Conservation (phyloP, 2,888 invertebrate species). For the Diachrysia chrysitis region DNA sequence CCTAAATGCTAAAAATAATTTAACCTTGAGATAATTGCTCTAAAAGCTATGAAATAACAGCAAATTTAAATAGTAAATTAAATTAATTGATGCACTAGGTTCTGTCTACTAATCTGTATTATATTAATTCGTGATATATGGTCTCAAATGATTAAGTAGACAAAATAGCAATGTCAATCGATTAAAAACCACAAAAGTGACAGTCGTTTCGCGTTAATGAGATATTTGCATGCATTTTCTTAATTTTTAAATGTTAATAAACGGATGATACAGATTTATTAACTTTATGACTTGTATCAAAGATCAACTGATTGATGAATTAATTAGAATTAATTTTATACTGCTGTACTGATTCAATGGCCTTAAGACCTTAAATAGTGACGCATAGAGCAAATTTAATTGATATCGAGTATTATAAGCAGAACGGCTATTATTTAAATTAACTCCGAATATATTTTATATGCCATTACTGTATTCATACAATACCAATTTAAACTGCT, state of each 20-base stretch:
- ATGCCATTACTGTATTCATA: too few relatives aligned
- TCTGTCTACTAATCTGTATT: neutral
- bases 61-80: slow-evolving; percentile 8
- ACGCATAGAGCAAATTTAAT: neutral
- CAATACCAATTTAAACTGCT: too few relatives aligned
- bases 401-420: neutral
- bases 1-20: neutral
- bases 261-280: slow-evolving; percentile 22
- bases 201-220: slow-evolving; percentile 31
- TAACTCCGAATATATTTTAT: neutral
- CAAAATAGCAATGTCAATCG: slow-evolving; percentile 42
- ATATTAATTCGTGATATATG: slow-evolving; percentile 31
- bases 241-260: slow-evolving; percentile 30
- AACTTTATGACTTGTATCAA: slow-evolving; percentile 20
- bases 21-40: neutral
- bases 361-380: neutral
- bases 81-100: neutral
- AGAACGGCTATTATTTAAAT: neutral
- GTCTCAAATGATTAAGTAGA: slow-evolving; percentile 12
- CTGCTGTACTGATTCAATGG: neutral
- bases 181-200: slow-evolving; percentile 25
- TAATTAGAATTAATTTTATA: neutral
- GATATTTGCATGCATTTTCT: slow-evolving; percentile 30
- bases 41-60: neutral
- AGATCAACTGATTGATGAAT: slow-evolving; percentile 8